phyloP scores from a whole-genome alignment of 1,140 invertebrate species.

The Drosophila hydei region DNA sequence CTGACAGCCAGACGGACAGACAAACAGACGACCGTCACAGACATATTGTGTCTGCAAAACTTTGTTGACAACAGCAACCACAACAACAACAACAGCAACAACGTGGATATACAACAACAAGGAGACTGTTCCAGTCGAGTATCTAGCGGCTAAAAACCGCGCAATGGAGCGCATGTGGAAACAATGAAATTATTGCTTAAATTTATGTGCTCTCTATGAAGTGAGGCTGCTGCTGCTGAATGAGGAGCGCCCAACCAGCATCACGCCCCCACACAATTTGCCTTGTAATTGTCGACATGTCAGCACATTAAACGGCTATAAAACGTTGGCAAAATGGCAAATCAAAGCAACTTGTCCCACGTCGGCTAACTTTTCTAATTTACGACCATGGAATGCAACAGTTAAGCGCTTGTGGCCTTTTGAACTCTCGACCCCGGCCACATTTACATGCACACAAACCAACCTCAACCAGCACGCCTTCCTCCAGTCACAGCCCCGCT shows the following conservation, averaged over 20 bases:
- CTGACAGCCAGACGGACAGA: slow-evolving; percentile 27
- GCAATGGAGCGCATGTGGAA: slow-evolving; percentile 72
- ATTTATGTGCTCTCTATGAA: slow-evolving; percentile 70
- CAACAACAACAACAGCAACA: slow-evolving; percentile 29
- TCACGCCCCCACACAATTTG: slow-evolving; percentile 31
- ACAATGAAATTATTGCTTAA: slow-evolving; percentile 78
- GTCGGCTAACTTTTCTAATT: slow-evolving; percentile 72
- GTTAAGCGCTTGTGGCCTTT: slow-evolving; percentile 68
- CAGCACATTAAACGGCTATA: slow-evolving; percentile 79
- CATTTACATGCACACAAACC: slow-evolving; percentile 57
- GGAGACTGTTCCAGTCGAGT: slow-evolving; percentile 47
- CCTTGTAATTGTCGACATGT: slow-evolving; percentile 76
- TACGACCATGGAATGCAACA: slow-evolving; percentile 73
- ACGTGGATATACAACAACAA: slow-evolving; percentile 43
- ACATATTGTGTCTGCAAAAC: slow-evolving; percentile 80
- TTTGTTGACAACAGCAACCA: slow-evolving; percentile 70
- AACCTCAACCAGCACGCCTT: not conserved
- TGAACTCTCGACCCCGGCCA: slow-evolving; percentile 29
- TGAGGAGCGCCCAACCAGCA: too few species aligned
- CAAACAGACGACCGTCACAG: slow-evolving; percentile 55
- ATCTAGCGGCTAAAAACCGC: slow-evolving; percentile 58
- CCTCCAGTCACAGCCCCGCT: slow-evolving; percentile 13
- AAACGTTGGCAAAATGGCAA: slow-evolving; percentile 68
- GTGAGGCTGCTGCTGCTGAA: not conserved
- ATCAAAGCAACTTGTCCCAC: slow-evolving; percentile 77